These are phyloP conservation scores for Ichneumoninae sp. DNA, from an alignment of 2,888 invertebrate genomes.

Conservation along the genomic window DNA sequence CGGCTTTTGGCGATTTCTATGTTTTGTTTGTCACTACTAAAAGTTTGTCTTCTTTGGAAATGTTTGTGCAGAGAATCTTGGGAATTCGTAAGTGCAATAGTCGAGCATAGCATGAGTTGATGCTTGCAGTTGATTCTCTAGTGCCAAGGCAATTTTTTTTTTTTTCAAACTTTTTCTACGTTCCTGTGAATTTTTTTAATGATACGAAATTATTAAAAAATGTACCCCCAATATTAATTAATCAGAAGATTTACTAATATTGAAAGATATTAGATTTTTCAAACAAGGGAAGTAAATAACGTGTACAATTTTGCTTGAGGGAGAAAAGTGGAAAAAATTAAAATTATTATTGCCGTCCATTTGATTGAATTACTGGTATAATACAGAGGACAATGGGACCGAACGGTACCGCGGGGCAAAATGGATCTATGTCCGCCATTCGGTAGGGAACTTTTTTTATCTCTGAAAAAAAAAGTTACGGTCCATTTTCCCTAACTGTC, in stretches of 20 bases:
- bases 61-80: background rate
- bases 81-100: conserved; percentile 26
- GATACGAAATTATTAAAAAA: background rate
- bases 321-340: background rate
- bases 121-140: background rate
- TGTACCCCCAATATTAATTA: background rate
- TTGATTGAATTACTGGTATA: background rate
- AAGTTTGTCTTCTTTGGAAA: background rate
- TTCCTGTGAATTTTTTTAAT: background rate
- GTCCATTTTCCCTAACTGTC: no score
- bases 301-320: background rate
- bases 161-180: background rate
- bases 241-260: no score
- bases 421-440: no score
- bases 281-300: background rate
- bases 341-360: background rate
- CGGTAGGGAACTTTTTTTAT: no score
- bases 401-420: no score
- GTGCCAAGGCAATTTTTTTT: background rate
- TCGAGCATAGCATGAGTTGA: background rate
- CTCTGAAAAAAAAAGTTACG: no score
- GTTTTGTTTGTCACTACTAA: background rate
- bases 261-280: background rate
- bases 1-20: background rate
- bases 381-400: no score